Conservation (phyloP, 2,888 invertebrate species). For the Pollenia amentaria region DNA sequence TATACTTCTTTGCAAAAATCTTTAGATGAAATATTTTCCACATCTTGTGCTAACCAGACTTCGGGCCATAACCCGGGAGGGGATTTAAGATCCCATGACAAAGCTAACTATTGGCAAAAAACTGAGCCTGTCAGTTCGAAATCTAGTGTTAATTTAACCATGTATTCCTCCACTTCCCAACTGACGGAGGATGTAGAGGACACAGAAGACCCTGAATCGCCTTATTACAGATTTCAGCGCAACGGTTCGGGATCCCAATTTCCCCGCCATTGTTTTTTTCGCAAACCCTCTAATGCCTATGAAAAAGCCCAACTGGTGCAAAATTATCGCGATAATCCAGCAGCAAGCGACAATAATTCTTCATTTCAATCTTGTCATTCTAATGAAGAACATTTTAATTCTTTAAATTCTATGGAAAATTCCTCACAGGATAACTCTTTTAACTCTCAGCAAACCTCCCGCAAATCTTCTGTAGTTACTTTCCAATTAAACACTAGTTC, state of each 20-base stretch:
- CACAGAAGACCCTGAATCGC: constrained; percentile 61
- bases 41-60: constrained; percentile 70
- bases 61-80: constrained; percentile 3
- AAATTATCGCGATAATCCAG: constrained; percentile 68
- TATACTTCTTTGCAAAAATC: constrained; percentile 82
- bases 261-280: constrained; percentile 83
- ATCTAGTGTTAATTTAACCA: constrained; percentile 84
- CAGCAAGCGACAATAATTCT: constrained; percentile 56
- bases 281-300: constrained; percentile 78
- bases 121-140: constrained; percentile 82
- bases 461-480: constrained; percentile 84
- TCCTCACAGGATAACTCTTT: constrained; percentile 78
- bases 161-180: constrained; percentile 81
- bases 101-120: constrained; percentile 76
- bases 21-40: constrained; percentile 82
- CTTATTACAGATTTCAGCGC: constrained; percentile 80
- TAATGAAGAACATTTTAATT: constrained; percentile 76
- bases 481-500: constrained; percentile 79
- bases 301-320: constrained; percentile 64
- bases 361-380: constrained; percentile 71
- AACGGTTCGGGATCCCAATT: constrained; percentile 84
- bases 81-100: constrained; percentile 62
- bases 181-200: constrained; percentile 73
- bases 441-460: constrained; percentile 78
- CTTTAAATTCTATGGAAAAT: constrained; percentile 80